phyloP scores from a whole-genome alignment of 2,797 vertebrate genomes.

The Cuculus canorus region DNA sequence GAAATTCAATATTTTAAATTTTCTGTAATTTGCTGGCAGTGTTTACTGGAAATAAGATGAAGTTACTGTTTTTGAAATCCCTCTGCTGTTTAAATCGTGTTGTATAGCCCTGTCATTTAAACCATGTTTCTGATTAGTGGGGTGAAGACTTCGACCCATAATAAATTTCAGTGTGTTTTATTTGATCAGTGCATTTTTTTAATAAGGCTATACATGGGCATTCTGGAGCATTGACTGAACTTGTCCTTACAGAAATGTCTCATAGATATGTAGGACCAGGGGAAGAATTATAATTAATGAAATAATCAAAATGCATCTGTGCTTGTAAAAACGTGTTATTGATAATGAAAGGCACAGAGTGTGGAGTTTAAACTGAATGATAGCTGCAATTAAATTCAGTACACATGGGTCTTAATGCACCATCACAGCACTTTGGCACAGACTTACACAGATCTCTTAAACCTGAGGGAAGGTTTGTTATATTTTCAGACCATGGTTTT shows the following conservation, averaged over 20 bases:
- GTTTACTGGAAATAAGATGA: conserved; percentile 25
- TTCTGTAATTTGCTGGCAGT: conserved; percentile 60
- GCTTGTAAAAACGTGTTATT: background rate
- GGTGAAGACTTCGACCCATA: background rate
- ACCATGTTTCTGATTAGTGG: background rate
- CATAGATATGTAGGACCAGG: background rate
- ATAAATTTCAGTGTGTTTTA: background rate
- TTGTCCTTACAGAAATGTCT: background rate
- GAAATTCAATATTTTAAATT: conserved; percentile 61
- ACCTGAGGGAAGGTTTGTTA: background rate
- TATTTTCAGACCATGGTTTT: background rate
- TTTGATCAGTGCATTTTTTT: background rate
- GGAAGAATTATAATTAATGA: background rate
- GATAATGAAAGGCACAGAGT: background rate
- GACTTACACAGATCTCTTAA: background rate
- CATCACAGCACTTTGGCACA: background rate
- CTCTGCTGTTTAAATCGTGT: conserved; percentile 7
- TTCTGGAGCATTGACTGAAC: background rate
- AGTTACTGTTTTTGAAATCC: background rate
- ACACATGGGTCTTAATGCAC: background rate
- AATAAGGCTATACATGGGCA: background rate
- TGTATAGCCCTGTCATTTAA: background rate
- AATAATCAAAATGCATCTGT: background rate
- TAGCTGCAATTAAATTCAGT: background rate
- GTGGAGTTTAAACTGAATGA: background rate